Conservation (phyloP, 1,140 invertebrate species). For the Macrotrachela quadricornifera region DNA sequence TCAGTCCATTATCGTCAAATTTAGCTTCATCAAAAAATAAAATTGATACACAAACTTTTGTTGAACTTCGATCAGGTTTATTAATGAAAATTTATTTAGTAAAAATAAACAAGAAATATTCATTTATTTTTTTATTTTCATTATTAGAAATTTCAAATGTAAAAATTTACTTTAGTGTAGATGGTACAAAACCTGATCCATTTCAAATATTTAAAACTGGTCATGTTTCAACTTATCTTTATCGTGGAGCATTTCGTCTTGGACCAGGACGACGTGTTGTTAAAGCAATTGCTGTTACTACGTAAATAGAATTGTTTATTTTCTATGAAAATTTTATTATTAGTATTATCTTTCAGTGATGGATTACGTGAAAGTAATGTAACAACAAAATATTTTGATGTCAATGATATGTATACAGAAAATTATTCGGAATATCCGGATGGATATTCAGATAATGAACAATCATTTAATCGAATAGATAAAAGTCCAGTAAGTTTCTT, state of each 20-base stretch:
- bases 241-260: conserved; percentile 26
- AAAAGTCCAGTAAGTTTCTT: background rate
- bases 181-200: conserved; percentile 27
- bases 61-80: conserved; percentile 15
- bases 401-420: conserved; percentile 15
- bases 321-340: too few relatives aligned
- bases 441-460: background rate
- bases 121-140: background rate
- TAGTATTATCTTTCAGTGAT: conserved; percentile 13
- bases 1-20: conserved; percentile 19
- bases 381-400: conserved; percentile 24
- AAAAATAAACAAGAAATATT: too few relatives aligned
- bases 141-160: conserved; percentile 22
- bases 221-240: conserved; percentile 24
- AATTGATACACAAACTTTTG: conserved; percentile 21
- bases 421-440: background rate
- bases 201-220: conserved; percentile 23
- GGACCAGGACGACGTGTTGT: conserved; percentile 26
- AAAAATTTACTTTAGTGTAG: conserved; percentile 29
- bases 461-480: background rate
- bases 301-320: conserved; percentile 1
- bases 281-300: conserved; percentile 15
- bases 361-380: conserved; percentile 27
- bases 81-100: background rate
- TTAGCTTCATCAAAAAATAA: conserved; percentile 14